Conservation (phyloP, 2,888 invertebrate genomes). For the Stenoptilia bipunctidactyla region DNA sequence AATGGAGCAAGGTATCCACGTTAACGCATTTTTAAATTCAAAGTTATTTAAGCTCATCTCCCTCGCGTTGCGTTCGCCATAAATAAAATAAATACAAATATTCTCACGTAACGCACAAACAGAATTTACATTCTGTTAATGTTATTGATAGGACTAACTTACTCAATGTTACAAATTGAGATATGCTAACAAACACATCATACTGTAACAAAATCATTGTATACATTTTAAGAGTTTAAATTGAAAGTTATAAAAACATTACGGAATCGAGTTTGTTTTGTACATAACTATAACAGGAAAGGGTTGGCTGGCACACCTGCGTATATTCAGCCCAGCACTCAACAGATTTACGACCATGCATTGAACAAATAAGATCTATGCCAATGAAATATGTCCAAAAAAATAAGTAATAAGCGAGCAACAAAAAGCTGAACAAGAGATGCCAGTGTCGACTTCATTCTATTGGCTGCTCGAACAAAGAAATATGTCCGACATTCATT, state of each 20-base stretch:
- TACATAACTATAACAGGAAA: constrained; percentile 24
- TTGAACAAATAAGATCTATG: constrained; percentile 61
- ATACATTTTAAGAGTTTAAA: no score
- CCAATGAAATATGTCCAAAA: constrained; percentile 55
- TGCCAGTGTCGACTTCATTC: constrained; percentile 53
- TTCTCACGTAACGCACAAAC: constrained; percentile 68
- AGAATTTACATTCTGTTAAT: constrained; percentile 63
- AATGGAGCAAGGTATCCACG: constrained; percentile 53
- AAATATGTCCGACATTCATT: constrained; percentile 39
- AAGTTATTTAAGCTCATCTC: constrained; percentile 67
- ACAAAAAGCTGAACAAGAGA: constrained; percentile 60
- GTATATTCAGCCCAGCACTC: constrained; percentile 44
- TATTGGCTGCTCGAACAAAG: constrained; percentile 63
- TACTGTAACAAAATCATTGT: no score
- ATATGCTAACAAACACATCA: no score
- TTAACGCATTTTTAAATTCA: constrained; percentile 56
- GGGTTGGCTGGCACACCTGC: constrained; percentile 66
- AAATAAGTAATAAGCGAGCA: constrained; percentile 57
- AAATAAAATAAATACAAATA: constrained; percentile 71
- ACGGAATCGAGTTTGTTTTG: constrained; percentile 24
- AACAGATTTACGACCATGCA: constrained; percentile 63
- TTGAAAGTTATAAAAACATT: no score
- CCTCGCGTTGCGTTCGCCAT: constrained; percentile 57
- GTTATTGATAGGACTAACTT: constrained; percentile 60
- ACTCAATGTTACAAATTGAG: no score